Evolutionary conservation across 2,888 invertebrate species (phyloP), one percentile per base, ranked within the genome.

Genomic region (Campoletis raptor): DNA sequence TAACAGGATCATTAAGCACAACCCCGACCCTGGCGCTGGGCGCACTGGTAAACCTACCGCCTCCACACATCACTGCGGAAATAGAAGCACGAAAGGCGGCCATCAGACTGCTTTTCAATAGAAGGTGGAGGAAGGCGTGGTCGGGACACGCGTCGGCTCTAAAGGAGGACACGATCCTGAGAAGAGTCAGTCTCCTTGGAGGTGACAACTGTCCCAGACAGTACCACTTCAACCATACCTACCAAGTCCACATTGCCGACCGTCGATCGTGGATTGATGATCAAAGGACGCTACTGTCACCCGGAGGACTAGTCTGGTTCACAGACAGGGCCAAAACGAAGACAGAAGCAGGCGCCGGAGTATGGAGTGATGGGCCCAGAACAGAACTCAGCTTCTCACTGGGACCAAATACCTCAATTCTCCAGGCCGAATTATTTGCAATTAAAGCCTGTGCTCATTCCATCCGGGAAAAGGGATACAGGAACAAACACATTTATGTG

Each of bases 1-100:
- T 87, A 0, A 87, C 84, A 8, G 83, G 87, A 3, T 86, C 86
- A 0, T 36, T 82, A 9, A 42, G 70, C 57, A 77, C 69, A 8
- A 61, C 69, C 61, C 69, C 61, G 30, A 81, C 67, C 81, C 66
- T 81, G 24, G 67, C 81, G 7, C 1, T 74, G 40, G 30, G 42
- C n/a, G 67, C 81, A 12, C 66, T 74, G 7, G 21, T 81, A 7
- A 40, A 81, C 24, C 12, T 81, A 6, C 8, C 40, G 52, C 80
- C 36, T 8, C 7, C 36, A 5, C 40, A 64, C 21, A 72, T 80
- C 18, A 48, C 45, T 1, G 72, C 64, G 57, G 70, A 72, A 21
- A n/a, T n/a, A 1, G 61, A n/a, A n/a, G 61, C 64, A 8, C 10
- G 24, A 24, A 66, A 66, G 12, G 48, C 66, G 18, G 73, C 61